Base-by-base conservation (phyloP, 2,888 invertebrate genomes). In the Troilus luridus region DNA sequence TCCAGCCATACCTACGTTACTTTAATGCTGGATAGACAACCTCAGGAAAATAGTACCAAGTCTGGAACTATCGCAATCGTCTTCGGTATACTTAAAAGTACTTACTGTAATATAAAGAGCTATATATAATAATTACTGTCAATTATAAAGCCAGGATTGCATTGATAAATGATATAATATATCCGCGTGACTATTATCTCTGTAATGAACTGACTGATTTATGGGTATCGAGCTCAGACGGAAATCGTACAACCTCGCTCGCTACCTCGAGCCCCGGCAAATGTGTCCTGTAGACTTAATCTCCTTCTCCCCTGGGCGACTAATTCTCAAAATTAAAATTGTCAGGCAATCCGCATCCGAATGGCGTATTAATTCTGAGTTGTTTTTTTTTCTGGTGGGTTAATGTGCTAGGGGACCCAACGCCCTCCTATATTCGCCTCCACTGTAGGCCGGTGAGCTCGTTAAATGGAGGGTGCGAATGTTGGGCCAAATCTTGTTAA, bases 331-430 rank as follows among this genome's bases (percentile, higher is more conserved):
- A 89, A 64, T 89, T 89, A 60, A 89, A 89, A 89, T 64, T 89
- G 89, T 89, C 67, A 64, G 54, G 41, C 89, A 41, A 89, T 89
- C 89, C 89, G 89, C 89, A 89, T 89, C 67, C n/a, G 54, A 89
- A 89, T 89, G 89, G 89, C 7, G 64, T 62, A 89, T 89, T 89
- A 89, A 89, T 89, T 89, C 89, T n/a, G 89, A 64, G 62, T 64
- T 54, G 64, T 88, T 89, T 64, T 54, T 88, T 88, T 88, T n/a
- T 41, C 56, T n/a, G 27, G 72, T 21, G n/a, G 41, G 6, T 85
- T 85, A 85, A 85, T 85, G 56, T 58, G 56, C 56, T 6, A 56
- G 56, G 85, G 54, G 85, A 58, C 21, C n/a, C 27, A 56, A n/a
- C 21, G 5, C 56, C 85, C 56, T n/a, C 56, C 85, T 85, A 85